Percentiles rank a stretch among this genome's conserved stretches.
Conservation (phyloP, 2,888 invertebrate genomes). For the Clitarchus hookeri region DNA sequence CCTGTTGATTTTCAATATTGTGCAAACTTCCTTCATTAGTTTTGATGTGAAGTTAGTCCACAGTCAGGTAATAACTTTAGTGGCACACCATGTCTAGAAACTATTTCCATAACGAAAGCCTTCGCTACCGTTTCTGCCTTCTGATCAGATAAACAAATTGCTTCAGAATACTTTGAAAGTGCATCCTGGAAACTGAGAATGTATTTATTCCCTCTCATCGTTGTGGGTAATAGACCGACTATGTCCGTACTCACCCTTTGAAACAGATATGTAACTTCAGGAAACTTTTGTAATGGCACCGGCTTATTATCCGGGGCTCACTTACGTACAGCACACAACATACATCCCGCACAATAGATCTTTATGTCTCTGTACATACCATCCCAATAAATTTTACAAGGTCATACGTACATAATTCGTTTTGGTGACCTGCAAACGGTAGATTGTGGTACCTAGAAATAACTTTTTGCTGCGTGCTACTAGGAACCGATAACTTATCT, state of each 20-base stretch:
- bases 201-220: not conserved
- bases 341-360: not conserved
- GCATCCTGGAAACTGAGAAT: slow-evolving; percentile 2
- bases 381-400: not conserved
- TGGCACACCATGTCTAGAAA: not conserved
- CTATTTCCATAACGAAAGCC: not conserved
- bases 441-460: not conserved
- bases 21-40: not conserved
- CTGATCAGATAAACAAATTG: not conserved
- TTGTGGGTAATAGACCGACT: not conserved
- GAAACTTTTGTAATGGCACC: not conserved
- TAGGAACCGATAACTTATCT: not conserved
- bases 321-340: not conserved
- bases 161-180: not conserved
- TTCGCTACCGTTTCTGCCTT: not conserved
- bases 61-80: not conserved
- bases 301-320: not conserved
- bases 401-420: not conserved
- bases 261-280: not conserved
- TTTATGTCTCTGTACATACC: not conserved
- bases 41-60: not conserved
- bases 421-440: not conserved
- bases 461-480: not conserved
- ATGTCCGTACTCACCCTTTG: not conserved
- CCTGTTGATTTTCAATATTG: not conserved